These are phyloP conservation scores for Drosophila emarginata DNA, from an alignment of 2,888 invertebrate genomes.

Conservation along the genomic window DNA sequence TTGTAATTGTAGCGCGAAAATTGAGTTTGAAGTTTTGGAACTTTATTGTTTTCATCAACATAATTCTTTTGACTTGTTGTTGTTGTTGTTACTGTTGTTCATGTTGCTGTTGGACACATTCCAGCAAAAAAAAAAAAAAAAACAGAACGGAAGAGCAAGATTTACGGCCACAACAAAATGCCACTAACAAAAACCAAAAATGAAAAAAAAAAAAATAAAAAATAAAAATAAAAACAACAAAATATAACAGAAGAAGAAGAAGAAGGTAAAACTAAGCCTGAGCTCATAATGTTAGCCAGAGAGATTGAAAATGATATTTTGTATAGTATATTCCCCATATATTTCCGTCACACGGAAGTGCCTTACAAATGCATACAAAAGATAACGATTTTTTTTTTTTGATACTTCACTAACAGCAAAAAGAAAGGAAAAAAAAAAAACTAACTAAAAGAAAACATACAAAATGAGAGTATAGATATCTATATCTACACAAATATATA, in stretches of 20 bases:
- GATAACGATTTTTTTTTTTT: constrained; percentile 43
- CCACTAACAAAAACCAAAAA: constrained; percentile 33
- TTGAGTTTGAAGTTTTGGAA: constrained; percentile 72
- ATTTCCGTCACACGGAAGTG: constrained; percentile 83
- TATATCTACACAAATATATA: constrained; percentile 30
- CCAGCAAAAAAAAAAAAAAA: constrained; percentile 39
- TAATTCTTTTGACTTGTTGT: constrained; percentile 50
- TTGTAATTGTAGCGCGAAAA: constrained; percentile 78
- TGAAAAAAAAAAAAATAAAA: neutral
- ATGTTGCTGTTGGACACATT: constrained; percentile 65
- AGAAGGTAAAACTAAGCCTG: constrained; percentile 57
- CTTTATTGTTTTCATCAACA: constrained; percentile 74
- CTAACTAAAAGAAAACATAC: constrained; percentile 17
- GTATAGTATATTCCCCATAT: constrained; percentile 38
- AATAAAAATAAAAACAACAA: neutral
- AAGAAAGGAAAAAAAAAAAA: neutral
- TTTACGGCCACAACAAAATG: constrained; percentile 48
- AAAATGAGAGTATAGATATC: constrained; percentile 40
- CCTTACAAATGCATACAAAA: constrained; percentile 71
- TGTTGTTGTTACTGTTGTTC: neutral
- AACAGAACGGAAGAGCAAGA: constrained; percentile 68
- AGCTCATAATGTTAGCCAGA: constrained; percentile 2
- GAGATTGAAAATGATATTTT: constrained; percentile 24
- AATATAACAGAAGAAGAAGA: neutral
- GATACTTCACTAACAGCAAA: constrained; percentile 50